Base-by-base conservation (phyloP, 2,888 invertebrate species). In the Tachina fera region DNA sequence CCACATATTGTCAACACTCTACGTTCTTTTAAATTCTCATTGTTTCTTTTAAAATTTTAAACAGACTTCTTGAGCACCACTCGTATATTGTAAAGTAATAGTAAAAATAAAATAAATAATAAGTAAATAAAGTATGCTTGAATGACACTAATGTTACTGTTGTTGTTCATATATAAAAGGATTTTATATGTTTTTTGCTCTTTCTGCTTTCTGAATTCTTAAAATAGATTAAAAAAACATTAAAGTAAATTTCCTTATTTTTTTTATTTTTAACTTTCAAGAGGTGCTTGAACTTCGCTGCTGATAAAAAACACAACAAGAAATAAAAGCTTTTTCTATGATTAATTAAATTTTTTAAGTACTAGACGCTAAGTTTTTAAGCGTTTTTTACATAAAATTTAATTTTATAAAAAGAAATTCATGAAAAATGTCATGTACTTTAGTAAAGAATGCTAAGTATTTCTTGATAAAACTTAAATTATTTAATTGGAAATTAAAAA, bases 271-370 rank as follows among this genome's bases (percentile, higher is more conserved):
- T 67, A 41, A 43, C 10, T 31, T 43, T 51, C 13, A 80, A 81
- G 67, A 79, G 85, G 85, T 86, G 65, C 82, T 86, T 86, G 84
- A 85, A 85, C 84, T 74, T 68, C 13, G 14, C 9, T 13, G 16
- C 16, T 61, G 31, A 53, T 14, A 67, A 67, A n/a, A 67, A 53
- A 39, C 22, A 47, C 4, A 56, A 58, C n/a, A 11, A 49, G n/a
- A 56, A 68, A 22, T 14, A 60, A 51, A 58, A 41, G 45, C 3
- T 39, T 70, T 13, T 60, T 61, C 6, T 16, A 10, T n/a, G n/a
- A 11, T 65, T 83, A 77, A 72, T 77, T 77, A 67, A 83, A 70
- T 70, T 70, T 47, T 58, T 58, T 49, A 43, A 47, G 16, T 67
- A 47, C 41, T 67, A 39, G 13, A 70, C 22, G 51, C 53, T 43